Conservation (phyloP, 2,797 vertebrate species). For the Rhodeus uyekii region DNA sequence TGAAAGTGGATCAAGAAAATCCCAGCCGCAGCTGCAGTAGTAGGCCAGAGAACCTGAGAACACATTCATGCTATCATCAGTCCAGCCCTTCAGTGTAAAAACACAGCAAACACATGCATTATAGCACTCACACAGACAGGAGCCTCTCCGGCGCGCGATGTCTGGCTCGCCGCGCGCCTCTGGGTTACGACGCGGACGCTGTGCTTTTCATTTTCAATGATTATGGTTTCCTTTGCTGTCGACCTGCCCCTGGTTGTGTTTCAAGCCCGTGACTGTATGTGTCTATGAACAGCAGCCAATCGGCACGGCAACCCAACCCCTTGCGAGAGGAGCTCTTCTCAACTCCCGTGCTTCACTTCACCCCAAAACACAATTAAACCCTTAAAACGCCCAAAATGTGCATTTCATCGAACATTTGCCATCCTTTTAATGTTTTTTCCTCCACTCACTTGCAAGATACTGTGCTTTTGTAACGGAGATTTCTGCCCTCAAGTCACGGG, state of each 20-base stretch:
- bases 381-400: slow-evolving; percentile 16
- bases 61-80: slow-evolving; percentile 65
- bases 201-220: slow-evolving; percentile 61
- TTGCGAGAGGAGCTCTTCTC: slow-evolving; percentile 45
- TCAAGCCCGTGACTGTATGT: slow-evolving; percentile 67
- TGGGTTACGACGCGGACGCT: slow-evolving; percentile 47
- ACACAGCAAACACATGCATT: slow-evolving; percentile 53
- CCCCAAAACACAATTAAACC: slow-evolving; percentile 16
- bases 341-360: slow-evolving; percentile 30
- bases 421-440: not conserved
- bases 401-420: not conserved
- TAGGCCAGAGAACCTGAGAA: slow-evolving; percentile 82
- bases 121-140: slow-evolving; percentile 55
- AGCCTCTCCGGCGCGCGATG: slow-evolving; percentile 50
- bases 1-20: slow-evolving; percentile 80
- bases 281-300: slow-evolving; percentile 71
- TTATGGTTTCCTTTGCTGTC: slow-evolving; percentile 68
- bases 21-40: slow-evolving; percentile 73
- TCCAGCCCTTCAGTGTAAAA: slow-evolving; percentile 62
- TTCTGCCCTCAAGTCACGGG: not conserved
- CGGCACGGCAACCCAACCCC: slow-evolving; percentile 63
- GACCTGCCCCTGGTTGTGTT: slow-evolving; percentile 70
- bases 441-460: not conserved
- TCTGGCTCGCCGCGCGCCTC: slow-evolving; percentile 38
- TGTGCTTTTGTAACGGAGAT: not conserved